Percentiles rank a stretch among this genome's conserved stretches.
These are phyloP conservation scores for Pituophis catenifer DNA, from an alignment of 2,113 vertebrate genomes.

Conservation along the genomic window DNA sequence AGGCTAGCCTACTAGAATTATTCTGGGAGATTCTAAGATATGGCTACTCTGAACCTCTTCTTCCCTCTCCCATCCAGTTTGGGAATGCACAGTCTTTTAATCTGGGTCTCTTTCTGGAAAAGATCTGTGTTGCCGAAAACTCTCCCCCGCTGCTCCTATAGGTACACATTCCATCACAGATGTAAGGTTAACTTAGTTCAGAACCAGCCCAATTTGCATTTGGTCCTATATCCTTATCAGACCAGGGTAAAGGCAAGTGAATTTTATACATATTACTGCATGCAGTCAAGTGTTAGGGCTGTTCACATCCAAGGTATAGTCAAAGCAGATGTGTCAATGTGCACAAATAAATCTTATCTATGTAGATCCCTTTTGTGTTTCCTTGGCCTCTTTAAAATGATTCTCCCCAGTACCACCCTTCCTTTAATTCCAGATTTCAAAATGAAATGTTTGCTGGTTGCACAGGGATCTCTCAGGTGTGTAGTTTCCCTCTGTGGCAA, in stretches of 20 bases:
- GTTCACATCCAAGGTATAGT: conserved; percentile 57
- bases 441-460: conserved; percentile 69
- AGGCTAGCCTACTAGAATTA: background rate
- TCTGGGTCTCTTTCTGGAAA: background rate
- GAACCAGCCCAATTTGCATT: background rate
- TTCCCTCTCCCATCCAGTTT: background rate
- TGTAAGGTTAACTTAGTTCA: background rate
- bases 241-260: conserved; percentile 16
- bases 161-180: background rate
- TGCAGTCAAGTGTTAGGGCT: conserved; percentile 44
- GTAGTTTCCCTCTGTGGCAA: conserved; percentile 69
- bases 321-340: conserved; percentile 56
- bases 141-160: background rate
- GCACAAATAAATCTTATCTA: conserved; percentile 63
- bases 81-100: too few species aligned
- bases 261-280: conserved; percentile 14
- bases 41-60: background rate
- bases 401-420: conserved; percentile 14
- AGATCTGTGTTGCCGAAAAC: background rate
- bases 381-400: conserved; percentile 51
- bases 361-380: conserved; percentile 69
- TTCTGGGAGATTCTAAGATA: background rate
- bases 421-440: conserved; percentile 70
- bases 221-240: background rate
- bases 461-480: conserved; percentile 69